Percentiles rank a stretch among this genome's conserved stretches.
Conservation (phyloP, 2,113 vertebrate species). For the Psettodes erumei region DNA sequence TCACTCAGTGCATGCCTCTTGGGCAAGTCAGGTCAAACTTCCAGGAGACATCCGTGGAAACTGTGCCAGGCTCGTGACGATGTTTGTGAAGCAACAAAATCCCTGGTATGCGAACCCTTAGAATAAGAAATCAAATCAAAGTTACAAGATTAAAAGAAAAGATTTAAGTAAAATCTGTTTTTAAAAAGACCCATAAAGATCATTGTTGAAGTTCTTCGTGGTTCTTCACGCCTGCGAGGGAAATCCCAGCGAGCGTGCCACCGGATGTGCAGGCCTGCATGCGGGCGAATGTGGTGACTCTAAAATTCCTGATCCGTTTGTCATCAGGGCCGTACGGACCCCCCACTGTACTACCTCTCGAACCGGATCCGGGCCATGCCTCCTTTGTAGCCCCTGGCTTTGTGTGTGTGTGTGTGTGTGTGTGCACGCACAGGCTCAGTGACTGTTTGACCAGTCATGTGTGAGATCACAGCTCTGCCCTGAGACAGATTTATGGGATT, state of each 20-base stretch:
- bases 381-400: background rate
- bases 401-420: background rate
- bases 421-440: background rate
- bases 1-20: background rate
- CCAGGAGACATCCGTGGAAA: no score
- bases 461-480: conserved; percentile 36
- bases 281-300: background rate
- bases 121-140: no score
- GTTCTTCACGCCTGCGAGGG: no score
- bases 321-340: conserved; percentile 55
- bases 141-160: no score
- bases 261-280: conserved; percentile 10
- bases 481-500: conserved; percentile 64
- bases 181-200: background rate
- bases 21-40: no score
- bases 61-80: no score
- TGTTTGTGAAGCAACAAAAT: no score
- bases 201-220: no score
- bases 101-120: no score
- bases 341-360: conserved; percentile 8
- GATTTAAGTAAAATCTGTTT: no score
- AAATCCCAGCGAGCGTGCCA: conserved; percentile 25
- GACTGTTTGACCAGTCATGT: conserved; percentile 10
- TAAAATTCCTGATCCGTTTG: conserved; percentile 59
- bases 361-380: background rate